Evolutionary conservation across 53 echinoderm and acorn worm species (phyloP).

Genomic region (Patiria pectinifera): DNA sequence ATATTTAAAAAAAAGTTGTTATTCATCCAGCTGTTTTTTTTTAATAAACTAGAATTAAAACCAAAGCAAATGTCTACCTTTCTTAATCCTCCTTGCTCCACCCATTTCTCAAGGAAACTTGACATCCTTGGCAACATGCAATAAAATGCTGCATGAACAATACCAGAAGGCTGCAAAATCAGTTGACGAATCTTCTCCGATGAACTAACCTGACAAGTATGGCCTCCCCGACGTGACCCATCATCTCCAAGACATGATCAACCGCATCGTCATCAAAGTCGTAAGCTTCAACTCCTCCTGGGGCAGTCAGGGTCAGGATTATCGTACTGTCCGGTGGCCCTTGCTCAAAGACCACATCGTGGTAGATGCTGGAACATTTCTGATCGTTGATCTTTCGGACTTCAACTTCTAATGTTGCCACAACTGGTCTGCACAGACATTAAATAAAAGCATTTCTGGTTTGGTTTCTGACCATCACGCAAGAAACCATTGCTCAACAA

Average conservation of each 20-base stretch:
- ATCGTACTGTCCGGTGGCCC: conserved; percentile 91
- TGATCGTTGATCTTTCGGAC: conserved; percentile 82
- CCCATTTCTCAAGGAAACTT: too few species aligned
- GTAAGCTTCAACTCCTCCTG: not conserved
- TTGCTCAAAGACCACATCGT: conserved; percentile 92
- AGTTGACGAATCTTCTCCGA: not conserved
- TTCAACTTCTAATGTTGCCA: conserved; percentile 85
- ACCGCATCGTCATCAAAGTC: conserved; percentile 85
- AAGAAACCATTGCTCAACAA: too few species aligned
- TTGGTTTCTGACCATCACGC: not conserved
- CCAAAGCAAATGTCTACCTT: too few species aligned
- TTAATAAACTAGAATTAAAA: too few species aligned
- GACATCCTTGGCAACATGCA: too few species aligned
- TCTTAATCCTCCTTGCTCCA: too few species aligned
- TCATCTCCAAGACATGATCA: conserved; percentile 68
- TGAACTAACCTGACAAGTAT: conserved; percentile 82
- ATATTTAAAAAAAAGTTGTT: too few species aligned
- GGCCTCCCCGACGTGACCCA: conserved; percentile 72
- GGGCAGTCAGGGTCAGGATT: conserved; percentile 69
- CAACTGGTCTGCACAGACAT: conserved; percentile 74
- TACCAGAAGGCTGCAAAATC: too few species aligned
- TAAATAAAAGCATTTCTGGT: not conserved
- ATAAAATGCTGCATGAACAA: too few species aligned
- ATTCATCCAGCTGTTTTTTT: too few species aligned
- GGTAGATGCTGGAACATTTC: conserved; percentile 73